Evolutionary conservation across 2,888 invertebrate genomes (phyloP), one percentile per base, ranked within the genome.

Genomic region (Sarcophaga subvicina): DNA sequence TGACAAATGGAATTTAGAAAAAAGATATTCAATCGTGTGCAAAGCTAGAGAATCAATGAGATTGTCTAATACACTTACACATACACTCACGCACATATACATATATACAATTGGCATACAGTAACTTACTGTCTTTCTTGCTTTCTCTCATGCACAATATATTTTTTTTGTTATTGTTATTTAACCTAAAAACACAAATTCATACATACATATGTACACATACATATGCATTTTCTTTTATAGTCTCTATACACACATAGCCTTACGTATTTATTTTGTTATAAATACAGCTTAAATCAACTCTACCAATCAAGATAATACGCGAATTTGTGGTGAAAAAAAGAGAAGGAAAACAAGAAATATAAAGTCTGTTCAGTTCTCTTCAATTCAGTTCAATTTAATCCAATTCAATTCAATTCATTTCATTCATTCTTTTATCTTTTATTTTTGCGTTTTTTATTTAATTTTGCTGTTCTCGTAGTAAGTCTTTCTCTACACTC

Each of bases 241-340:
- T 17, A 47, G 20, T 62, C 64, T 60, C 59, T 70, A 54, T 75
- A 70, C 60, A 37, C 67, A 77, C 49, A 45, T 45, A 14, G 37
- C n/a, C 27, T 54, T 54, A 22, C 20, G 25, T 63, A 37, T 14
- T 37, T 37, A 37, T 37, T 72, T n/a, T 49, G 11, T 25, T 45
- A 75, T 75, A 81, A 70, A 79, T 78, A 76, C 77, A 75, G 75
- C 81, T 87, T 71, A 79, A 84, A 87, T 84, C 81, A 87, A 79
- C 81, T 83, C 81, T 71, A 86, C 80, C 88, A 88, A 88, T 88
- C 88, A 86, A 88, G 88, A 88, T 88, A 86, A 88, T 88, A 83
- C 83, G 85, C 81, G 85, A 88, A 82, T 84, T 87, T 83, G 79
- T 71, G 79, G 86, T 82, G 77, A 71, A 82, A 70, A 10, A 47